Conservation (phyloP, 2,797 vertebrate species). For the Poeciliopsis presidionis region DNA sequence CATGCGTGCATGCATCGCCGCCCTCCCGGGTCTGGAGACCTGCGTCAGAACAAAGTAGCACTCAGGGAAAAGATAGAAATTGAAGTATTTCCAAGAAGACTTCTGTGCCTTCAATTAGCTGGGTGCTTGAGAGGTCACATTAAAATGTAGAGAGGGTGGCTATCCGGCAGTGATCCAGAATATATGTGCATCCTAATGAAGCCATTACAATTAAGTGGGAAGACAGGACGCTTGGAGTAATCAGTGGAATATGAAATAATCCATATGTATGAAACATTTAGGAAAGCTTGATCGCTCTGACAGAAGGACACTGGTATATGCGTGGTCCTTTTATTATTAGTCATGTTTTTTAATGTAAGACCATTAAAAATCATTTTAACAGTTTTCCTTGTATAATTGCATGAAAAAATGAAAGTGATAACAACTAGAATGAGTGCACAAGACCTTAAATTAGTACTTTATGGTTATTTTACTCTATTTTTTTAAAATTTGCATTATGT, state of each 20-base stretch:
- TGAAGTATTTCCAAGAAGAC: slow-evolving; percentile 12
- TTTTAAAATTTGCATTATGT: neutral
- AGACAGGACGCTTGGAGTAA: slow-evolving; percentile 11
- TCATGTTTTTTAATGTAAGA: neutral
- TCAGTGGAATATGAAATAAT: slow-evolving; percentile 31
- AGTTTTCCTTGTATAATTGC: neutral
- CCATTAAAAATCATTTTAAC: neutral
- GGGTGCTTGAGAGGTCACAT: slow-evolving; percentile 7
- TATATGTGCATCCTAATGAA: slow-evolving; percentile 29
- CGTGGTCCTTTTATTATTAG: slow-evolving; percentile 7
- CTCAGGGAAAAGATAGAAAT: slow-evolving; percentile 9
- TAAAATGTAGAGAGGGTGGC: slow-evolving; percentile 12
- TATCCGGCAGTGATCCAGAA: slow-evolving; percentile 22
- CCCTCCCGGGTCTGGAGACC: neutral
- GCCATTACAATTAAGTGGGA: slow-evolving; percentile 45
- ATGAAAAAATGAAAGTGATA: neutral
- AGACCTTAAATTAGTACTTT: neutral
- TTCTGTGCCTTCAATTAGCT: slow-evolving; percentile 1
- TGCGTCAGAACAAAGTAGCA: slow-evolving; percentile 10
- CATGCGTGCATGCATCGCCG: slow-evolving; percentile 12
- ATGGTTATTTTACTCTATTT: neutral
- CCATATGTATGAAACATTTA: slow-evolving; percentile 44
- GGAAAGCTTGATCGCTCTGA: slow-evolving; percentile 21
- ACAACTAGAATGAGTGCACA: neutral
- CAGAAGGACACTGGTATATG: slow-evolving; percentile 1